Evolutionary conservation across 1,140 invertebrate species (phyloP).

Genomic region (Mycetomoellerius zeteki): DNA sequence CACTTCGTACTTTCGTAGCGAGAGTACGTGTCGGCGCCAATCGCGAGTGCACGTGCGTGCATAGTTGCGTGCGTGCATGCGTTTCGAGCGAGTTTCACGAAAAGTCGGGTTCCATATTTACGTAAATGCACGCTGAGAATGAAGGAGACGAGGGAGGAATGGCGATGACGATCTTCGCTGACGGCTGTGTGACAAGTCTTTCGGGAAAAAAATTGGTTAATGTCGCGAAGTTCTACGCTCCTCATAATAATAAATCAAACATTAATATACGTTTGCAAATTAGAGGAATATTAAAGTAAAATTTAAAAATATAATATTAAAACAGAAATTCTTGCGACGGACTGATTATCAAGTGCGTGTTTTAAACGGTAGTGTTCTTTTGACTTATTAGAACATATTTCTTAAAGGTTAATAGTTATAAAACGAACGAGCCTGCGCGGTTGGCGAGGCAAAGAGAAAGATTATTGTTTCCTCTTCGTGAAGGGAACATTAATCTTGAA

Average conservation of each 20-base stretch:
- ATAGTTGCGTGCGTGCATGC: slow-evolving; percentile 50
- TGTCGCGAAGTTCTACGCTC: background rate
- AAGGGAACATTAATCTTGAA: slow-evolving; percentile 71
- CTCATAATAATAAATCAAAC: background rate
- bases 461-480: slow-evolving; percentile 54
- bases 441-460: slow-evolving; percentile 44
- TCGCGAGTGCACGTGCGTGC: slow-evolving; percentile 54
- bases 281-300: background rate
- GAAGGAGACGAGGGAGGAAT: slow-evolving; percentile 33
- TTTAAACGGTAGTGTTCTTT: slow-evolving; percentile 4
- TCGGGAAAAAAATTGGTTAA: background rate
- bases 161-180: slow-evolving; percentile 12
- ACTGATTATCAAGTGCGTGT: background rate
- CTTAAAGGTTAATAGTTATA: slow-evolving; percentile 60
- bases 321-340: background rate
- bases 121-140: slow-evolving; percentile 27
- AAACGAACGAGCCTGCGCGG: slow-evolving; percentile 39
- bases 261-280: background rate
- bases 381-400: slow-evolving; percentile 22
- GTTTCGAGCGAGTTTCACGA: slow-evolving; percentile 43
- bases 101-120: slow-evolving; percentile 45
- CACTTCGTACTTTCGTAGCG: slow-evolving; percentile 36
- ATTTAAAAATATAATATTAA: background rate
- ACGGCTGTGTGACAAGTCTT: background rate
- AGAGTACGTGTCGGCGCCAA: slow-evolving; percentile 43